Evolutionary conservation across 2,888 invertebrate genomes (phyloP).

Genomic region (Temnothorax ravouxi): DNA sequence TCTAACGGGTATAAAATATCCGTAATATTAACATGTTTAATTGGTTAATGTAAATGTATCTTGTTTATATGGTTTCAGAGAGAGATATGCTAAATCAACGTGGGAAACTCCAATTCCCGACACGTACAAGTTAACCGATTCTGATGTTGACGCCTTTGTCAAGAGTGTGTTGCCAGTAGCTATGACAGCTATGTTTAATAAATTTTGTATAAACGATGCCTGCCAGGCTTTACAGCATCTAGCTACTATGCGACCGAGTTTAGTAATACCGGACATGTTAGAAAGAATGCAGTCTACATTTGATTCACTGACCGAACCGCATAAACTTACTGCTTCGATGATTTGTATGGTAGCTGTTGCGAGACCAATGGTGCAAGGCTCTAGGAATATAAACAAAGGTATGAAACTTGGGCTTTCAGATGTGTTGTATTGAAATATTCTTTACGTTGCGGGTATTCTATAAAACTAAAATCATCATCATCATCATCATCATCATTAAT

Average conservation of each 20-base stretch:
- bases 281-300: slow-evolving; percentile 93
- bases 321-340: slow-evolving; percentile 92
- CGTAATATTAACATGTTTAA: not conserved
- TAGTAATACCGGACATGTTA: slow-evolving; percentile 94
- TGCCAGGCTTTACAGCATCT: slow-evolving; percentile 91
- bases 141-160: slow-evolving; percentile 94
- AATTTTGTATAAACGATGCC: slow-evolving; percentile 89
- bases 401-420: not conserved
- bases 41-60: not conserved
- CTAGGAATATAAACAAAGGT: slow-evolving; percentile 82
- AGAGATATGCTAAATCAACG: slow-evolving; percentile 89
- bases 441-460: not conserved
- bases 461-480: not conserved
- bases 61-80: slow-evolving; percentile 85
- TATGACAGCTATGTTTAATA: slow-evolving; percentile 93
- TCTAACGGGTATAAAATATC: not conserved
- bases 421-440: not conserved
- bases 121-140: slow-evolving; percentile 91
- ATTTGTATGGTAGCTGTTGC: slow-evolving; percentile 91
- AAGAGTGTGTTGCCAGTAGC: slow-evolving; percentile 91
- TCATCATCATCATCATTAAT: no score
- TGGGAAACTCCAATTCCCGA: slow-evolving; percentile 92
- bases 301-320: slow-evolving; percentile 96
- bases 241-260: slow-evolving; percentile 92
- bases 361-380: slow-evolving; percentile 88